Evolutionary conservation across 2,797 vertebrate genomes (phyloP), one percentile per base, ranked within the genome.

Genomic region (Macropodus opercularis): DNA sequence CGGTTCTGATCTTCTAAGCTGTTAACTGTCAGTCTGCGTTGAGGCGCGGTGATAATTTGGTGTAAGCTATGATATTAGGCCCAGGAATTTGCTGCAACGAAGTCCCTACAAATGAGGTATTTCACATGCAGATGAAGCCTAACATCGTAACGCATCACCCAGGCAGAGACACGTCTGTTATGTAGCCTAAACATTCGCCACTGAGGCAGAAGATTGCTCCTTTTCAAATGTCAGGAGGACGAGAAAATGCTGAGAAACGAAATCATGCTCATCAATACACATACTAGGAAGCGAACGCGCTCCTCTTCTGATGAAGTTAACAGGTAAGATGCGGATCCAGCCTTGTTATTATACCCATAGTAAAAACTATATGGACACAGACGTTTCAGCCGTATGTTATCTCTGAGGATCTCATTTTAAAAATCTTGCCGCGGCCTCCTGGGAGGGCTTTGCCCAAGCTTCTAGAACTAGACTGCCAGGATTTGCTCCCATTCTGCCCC

Each of bases 21-120:
- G 17, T 62, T 34, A 44, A 29, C 31, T 44, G 19, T 19, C 55
- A 27, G 12, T 47, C 39, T 34, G 41, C 68, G 18, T 63, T 54
- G 18, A 55, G 41, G 21, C 54, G 12, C 21, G 55, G 23, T 9
- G 7, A 60, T 26, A 22, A 29, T 38, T 14, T 32, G 32, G n/a
- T 60, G 40, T 24, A 58, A 69, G 66, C 49, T 57, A 9, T 31
- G 59, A 29, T 26, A 75, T 66, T 52, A 31, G 21, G 42, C 12
- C 26, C 24, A 27, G 36, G 17, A 26, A 31, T 67, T 53, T 7
- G 26, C 29, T 8, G 10, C 17, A 12, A 31, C 19, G 47, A 51
- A 58, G 34, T 29, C 63, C 34, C 24, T 55, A 17, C 52, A 80
- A 63, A 51, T 50, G 51, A 75, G 24, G 57, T 69, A 67, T 71